Evolutionary conservation across 2,888 invertebrate genomes (phyloP).

Genomic region (Hypercompe scribonia): DNA sequence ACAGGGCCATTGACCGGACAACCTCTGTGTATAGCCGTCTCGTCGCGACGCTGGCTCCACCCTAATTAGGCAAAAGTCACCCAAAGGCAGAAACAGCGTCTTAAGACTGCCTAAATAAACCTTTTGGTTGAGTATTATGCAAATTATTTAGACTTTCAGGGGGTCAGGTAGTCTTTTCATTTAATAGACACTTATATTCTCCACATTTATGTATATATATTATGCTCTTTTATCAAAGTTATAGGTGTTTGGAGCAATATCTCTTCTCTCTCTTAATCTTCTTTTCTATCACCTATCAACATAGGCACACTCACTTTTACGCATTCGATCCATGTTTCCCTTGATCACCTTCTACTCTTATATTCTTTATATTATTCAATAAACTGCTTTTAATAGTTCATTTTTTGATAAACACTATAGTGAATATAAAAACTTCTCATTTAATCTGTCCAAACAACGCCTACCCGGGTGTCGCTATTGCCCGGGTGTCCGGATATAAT

Average conservation of each 20-base stretch:
- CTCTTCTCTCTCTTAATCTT: not conserved
- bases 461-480: not conserved
- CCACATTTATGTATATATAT: too few relatives aligned
- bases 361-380: not conserved
- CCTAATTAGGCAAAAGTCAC: too few relatives aligned
- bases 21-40: too few relatives aligned
- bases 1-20: too few relatives aligned
- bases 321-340: not conserved
- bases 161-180: too few relatives aligned
- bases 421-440: not conserved
- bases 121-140: too few relatives aligned
- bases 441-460: conserved; percentile 1
- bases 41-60: too few relatives aligned
- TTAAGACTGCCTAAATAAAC: too few relatives aligned
- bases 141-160: too few relatives aligned
- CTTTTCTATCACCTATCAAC: too few relatives aligned
- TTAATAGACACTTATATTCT: too few relatives aligned
- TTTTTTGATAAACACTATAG: not conserved
- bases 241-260: not conserved
- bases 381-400: not conserved
- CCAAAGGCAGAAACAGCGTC: too few relatives aligned
- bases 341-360: not conserved
- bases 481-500: conserved; percentile 15
- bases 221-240: not conserved
- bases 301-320: not conserved